A percentile compares a stretch with the other conserved stretches of the same genome.
Evolutionary conservation across 2,113 vertebrate genomes (phyloP).

Genomic region (Syrrhaptes paradoxus): DNA sequence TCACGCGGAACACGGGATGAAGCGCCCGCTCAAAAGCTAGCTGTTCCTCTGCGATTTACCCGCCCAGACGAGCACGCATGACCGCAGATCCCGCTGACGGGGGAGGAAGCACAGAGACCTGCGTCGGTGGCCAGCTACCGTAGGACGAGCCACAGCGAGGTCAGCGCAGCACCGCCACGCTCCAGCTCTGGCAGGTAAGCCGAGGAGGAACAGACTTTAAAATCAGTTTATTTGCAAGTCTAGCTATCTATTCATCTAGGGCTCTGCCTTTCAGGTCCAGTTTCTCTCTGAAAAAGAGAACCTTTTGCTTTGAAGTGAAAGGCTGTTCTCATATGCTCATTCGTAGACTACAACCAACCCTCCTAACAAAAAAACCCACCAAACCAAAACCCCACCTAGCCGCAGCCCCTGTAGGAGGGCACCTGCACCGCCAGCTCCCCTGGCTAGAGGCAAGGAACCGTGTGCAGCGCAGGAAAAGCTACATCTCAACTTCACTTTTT

Average conservation of each 20-base stretch:
- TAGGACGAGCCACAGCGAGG: rapidly evolving
- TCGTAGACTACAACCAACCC: neutral
- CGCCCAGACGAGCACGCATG: neutral
- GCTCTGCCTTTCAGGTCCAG: neutral
- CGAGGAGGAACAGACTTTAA: neutral
- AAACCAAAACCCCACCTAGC: neutral
- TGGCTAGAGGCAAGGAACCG: neutral
- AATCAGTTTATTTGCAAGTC: neutral
- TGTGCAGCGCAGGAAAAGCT: neutral
- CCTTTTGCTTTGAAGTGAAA: neutral
- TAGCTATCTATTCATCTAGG: neutral
- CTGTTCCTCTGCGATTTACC: neutral
- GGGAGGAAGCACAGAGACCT: neutral
- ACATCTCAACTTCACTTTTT: neutral
- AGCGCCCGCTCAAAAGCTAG: neutral
- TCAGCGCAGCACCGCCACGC: neutral
- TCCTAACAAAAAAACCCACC: neutral
- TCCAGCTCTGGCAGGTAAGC: neutral
- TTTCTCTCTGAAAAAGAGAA: neutral
- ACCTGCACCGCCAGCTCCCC: neutral
- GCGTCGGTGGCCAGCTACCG: neutral
- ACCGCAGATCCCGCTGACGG: rapidly evolving
- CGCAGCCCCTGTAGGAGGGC: neutral
- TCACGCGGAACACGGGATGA: rapidly evolving
- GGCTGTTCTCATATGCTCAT: neutral